Evolutionary conservation across 2,888 invertebrate genomes (phyloP), one percentile per base, ranked within the genome.

Genomic region (Pterobdella sp.): DNA sequence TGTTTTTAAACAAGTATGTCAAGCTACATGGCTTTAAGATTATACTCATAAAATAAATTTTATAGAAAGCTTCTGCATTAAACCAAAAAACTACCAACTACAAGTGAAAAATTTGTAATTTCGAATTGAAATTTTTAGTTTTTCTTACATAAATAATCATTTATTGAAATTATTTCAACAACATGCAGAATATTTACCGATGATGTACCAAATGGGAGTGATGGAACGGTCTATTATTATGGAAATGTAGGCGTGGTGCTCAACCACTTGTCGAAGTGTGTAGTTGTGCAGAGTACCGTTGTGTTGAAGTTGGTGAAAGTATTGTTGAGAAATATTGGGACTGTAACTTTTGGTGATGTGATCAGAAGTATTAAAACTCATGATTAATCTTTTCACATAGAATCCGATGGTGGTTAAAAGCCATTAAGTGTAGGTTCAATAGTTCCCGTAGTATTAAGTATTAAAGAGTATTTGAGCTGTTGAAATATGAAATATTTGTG

Each of bases 141-240:
- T n/a, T n/a, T n/a, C n/a, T n/a, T n/a, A n/a, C n/a, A n/a, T n/a
- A n/a, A n/a, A n/a, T n/a, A n/a, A n/a, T n/a, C n/a, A n/a, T n/a
- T n/a, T n/a, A n/a, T n/a, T n/a, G n/a, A n/a, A n/a, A n/a, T n/a
- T n/a, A n/a, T n/a, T n/a, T n/a, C n/a, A n/a, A n/a, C n/a, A n/a
- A n/a, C n/a, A n/a, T n/a, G n/a, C n/a, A n/a, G n/a, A 42, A 22
- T 7, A 42, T 22, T 14, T 75, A 7, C 82, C 82, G 32, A 83
- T 79, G 35, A 79, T 71, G 74, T 82, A 82, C 80, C 81, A 82
- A 34, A 82, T 75, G 0, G 82, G 82, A 0, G 82, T 81, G 56
- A 82, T 76, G 68, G 78, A 74, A 2, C 81, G 75, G 78, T 83
- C 82, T 1, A 82, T 80, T 37, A 77, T 73, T 1, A 81, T 73